Evolutionary conservation across 2,888 invertebrate genomes (phyloP).

Genomic region (Machimus atricapillus): DNA sequence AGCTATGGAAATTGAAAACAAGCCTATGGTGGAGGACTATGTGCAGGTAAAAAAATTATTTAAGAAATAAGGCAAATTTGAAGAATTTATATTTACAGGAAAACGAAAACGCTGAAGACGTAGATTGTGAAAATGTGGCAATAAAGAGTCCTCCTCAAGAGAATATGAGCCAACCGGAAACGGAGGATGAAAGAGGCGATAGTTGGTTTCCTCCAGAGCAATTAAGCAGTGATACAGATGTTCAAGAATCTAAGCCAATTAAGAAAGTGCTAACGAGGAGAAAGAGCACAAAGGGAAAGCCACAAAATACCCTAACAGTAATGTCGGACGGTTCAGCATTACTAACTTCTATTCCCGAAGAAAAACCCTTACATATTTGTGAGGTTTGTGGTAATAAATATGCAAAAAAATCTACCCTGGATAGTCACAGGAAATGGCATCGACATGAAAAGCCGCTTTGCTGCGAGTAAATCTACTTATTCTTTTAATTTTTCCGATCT

Average conservation of each 20-base stretch:
- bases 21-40: neutral
- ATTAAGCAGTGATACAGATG: neutral
- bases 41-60: neutral
- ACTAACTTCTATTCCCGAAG: conserved; percentile 40
- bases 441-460: conserved; percentile 58
- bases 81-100: neutral
- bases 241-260: neutral
- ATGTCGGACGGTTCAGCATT: conserved; percentile 50
- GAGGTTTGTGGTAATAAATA: conserved; percentile 60
- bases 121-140: neutral
- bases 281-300: conserved; percentile 9
- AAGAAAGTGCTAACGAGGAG: neutral
- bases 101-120: neutral
- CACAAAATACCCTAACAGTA: conserved; percentile 50
- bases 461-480: conserved; percentile 56
- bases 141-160: neutral
- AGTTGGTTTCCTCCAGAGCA: neutral
- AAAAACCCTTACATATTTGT: conserved; percentile 54
- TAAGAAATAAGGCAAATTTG: neutral
- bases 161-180: neutral
- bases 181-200: neutral
- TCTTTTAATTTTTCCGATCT: neutral
- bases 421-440: conserved; percentile 60
- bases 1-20: neutral
- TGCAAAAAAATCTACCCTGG: conserved; percentile 57